Base-by-base conservation (phyloP, 2,888 invertebrate genomes). In the Hesperia comma region DNA sequence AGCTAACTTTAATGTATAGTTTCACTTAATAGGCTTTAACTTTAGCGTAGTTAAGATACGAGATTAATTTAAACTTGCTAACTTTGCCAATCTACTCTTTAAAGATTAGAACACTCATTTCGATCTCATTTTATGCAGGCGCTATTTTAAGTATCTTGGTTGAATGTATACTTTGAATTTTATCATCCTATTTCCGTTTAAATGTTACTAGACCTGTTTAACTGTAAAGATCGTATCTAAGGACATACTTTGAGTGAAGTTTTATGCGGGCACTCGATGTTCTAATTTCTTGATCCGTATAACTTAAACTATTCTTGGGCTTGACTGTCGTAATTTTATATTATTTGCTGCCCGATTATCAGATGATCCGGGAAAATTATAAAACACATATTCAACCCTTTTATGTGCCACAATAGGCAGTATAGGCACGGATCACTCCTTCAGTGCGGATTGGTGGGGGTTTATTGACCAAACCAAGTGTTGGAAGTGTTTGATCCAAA, bases 11-110 rank as follows among this genome's bases (percentile, higher is more conserved):
- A 64, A 64, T 64, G 58, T 58, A 53, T 21, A 63, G 63, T 63
- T 63, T 63, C 57, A 56, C 57, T 63, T 63, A 63, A 46, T 26
- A 43, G 63, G 63, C 56, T 40, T 57, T 51, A 46, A 57, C 57
- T 63, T 21, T 17, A 51, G 57, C 49, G 32, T 10, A 15, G 63
- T 57, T 40, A 46, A 63, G 63, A 26, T 55, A 10, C 15, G 43
- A 56, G 37, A 51, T 63, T 46, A 55, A 63, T 63, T 63, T 40
- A 21, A 51, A 17, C 26, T 51, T 51, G 21, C 19, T 46, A 46
- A 46, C 46, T 46, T 46, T 8, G 15, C 15, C 17, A 1, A 17
- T 12, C 10, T 37, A 37, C 37, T 3, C 15, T 17, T 46, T 8
- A 14, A 17, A 46, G 46, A 46, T 46, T 46, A 46, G 46, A 46